A percentile compares a stretch with the other conserved stretches of the same genome.
Conservation (phyloP, 2,797 vertebrate genomes). For the Lepus oiostolus region DNA sequence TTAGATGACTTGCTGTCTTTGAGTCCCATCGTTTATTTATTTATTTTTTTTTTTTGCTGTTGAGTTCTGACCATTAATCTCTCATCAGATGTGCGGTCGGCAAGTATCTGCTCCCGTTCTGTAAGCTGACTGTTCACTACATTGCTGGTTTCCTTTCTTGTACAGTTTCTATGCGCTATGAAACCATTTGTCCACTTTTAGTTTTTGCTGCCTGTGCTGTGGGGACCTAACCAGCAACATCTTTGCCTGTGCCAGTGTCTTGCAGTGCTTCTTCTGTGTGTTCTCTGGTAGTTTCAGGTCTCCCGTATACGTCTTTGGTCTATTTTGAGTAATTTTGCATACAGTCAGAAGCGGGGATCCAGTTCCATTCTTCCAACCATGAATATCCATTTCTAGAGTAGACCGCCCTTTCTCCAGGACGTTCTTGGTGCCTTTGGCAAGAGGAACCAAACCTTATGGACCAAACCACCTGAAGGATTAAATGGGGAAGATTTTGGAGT, state of each 20-base stretch:
- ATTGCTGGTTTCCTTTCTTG: background rate
- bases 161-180: background rate
- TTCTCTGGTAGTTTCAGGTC: too few relatives aligned
- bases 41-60: background rate
- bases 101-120: background rate
- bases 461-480: background rate
- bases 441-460: background rate
- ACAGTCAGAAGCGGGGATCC: background rate
- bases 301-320: background rate
- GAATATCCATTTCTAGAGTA: background rate
- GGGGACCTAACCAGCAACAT: background rate
- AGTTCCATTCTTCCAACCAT: background rate
- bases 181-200: background rate
- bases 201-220: background rate
- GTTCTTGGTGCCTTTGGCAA: background rate
- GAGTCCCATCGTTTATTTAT: background rate
- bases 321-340: background rate
- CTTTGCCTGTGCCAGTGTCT: too few relatives aligned
- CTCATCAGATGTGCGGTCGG: too few relatives aligned
- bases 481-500: background rate
- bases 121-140: too few relatives aligned
- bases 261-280: background rate
- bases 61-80: background rate
- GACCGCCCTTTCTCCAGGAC: background rate
- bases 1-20: background rate